These are phyloP conservation scores for Strix aluco DNA, from an alignment of 2,113 vertebrate genomes.

Conservation along the genomic window DNA sequence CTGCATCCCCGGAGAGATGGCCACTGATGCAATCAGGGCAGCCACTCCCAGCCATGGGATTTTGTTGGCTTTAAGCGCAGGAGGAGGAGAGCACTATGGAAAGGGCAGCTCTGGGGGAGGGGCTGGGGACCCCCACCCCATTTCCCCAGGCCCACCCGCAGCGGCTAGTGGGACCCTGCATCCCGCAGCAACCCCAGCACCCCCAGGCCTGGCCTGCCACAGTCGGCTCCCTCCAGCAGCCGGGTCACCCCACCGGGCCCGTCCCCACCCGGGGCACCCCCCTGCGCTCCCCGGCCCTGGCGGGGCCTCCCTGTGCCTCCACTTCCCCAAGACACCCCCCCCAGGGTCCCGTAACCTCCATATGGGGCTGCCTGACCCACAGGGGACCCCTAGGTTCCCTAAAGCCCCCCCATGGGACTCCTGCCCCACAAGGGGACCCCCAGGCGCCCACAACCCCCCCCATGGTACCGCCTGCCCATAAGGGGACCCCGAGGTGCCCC, in stretches of 20 bases:
- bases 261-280: not conserved
- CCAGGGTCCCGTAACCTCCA: rapidly evolving
- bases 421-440: not conserved
- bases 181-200: too few species aligned
- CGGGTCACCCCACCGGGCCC: not conserved
- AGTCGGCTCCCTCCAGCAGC: not conserved
- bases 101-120: not conserved
- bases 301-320: not conserved
- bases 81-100: rapidly evolving
- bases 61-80: not conserved
- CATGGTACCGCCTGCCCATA: not conserved
- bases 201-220: too few species aligned
- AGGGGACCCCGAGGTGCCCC: too few species aligned
- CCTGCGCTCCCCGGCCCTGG: not conserved
- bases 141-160: rapidly evolving
- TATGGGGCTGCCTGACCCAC: rapidly evolving
- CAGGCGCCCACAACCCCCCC: not conserved
- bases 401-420: not conserved
- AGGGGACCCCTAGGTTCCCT: too few species aligned
- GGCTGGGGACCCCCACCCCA: not conserved
- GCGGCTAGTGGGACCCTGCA: not conserved
- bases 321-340: not conserved
- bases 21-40: not conserved
- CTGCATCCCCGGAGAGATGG: rapidly evolving
- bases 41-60: not conserved